A percentile compares a stretch with the other conserved stretches of the same genome.
Conservation (phyloP, 2,113 vertebrate species). For the Herpailurus yagouaroundi region DNA sequence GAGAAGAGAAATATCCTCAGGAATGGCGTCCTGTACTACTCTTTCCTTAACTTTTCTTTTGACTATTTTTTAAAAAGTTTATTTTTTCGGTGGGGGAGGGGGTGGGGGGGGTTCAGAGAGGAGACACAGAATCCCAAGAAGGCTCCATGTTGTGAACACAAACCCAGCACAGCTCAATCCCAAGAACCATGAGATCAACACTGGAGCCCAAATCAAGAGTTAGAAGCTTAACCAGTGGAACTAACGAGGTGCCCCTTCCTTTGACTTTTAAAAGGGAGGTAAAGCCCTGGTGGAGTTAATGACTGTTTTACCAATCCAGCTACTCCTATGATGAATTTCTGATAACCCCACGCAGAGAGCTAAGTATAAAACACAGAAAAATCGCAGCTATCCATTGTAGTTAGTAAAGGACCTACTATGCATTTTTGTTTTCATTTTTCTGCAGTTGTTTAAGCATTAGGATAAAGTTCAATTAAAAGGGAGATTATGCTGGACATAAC, state of each 20-base stretch:
- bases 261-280: not conserved
- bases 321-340: not conserved
- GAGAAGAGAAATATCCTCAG: constrained; percentile 2
- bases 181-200: too few relatives aligned
- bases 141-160: too few relatives aligned
- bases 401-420: not conserved
- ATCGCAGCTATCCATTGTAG: not conserved
- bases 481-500: not conserved
- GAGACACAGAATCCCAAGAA: too few relatives aligned
- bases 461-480: not conserved
- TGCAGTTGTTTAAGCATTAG: not conserved
- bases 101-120: too few relatives aligned
- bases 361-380: not conserved
- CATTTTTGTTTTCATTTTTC: not conserved
- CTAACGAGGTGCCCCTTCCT: not conserved
- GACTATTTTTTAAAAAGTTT: not conserved
- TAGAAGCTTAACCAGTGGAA: too few relatives aligned
- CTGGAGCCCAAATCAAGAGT: too few relatives aligned
- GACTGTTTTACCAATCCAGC: not conserved
- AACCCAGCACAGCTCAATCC: too few relatives aligned
- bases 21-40: not conserved
- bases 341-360: not conserved
- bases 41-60: not conserved
- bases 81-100: too few relatives aligned
- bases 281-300: not conserved